phyloP scores from a whole-genome alignment of 2,888 invertebrate genomes.

The Epinotia brunnichana region DNA sequence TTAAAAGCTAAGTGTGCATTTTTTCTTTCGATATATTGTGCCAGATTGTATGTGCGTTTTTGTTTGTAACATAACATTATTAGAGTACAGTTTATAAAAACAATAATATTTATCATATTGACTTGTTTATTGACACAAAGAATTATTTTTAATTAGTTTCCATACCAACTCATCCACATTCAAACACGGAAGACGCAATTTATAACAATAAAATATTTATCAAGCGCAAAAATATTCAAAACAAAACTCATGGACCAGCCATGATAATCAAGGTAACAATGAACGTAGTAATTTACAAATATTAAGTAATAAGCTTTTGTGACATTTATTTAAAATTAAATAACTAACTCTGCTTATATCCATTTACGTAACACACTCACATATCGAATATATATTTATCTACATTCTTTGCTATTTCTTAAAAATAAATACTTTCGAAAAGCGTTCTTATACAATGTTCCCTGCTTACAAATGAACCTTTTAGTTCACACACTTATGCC shows the following conservation, averaged over 20 bases:
- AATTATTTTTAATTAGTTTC: conserved; percentile 17
- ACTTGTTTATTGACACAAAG: conserved; percentile 26
- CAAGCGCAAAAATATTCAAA: conserved; percentile 43
- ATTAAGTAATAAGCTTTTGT: conserved; percentile 53
- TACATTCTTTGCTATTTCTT: conserved; percentile 56
- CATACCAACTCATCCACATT: conserved; percentile 45
- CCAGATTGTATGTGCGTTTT: conserved; percentile 35
- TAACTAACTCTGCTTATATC: conserved; percentile 54
- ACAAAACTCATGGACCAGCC: conserved; percentile 62
- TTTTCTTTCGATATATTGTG: conserved; percentile 25
- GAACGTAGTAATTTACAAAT: conserved; percentile 46
- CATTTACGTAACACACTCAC: conserved; percentile 58
- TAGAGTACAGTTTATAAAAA: background rate
- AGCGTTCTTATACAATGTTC: conserved; percentile 49
- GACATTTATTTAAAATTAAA: conserved; percentile 49
- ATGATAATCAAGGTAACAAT: conserved; percentile 52
- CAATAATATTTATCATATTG: conserved; percentile 15
- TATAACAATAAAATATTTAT: conserved; percentile 48
- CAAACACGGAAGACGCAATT: conserved; percentile 59
- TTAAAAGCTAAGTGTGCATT: conserved; percentile 37
- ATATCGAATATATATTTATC: conserved; percentile 56
- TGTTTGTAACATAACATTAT: conserved; percentile 16
- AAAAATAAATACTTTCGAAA: conserved; percentile 57
- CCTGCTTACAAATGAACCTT: conserved; percentile 50
- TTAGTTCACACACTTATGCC: conserved; percentile 38